phyloP scores from a whole-genome alignment of 2,888 invertebrate genomes.

The Monochamus alternatus region DNA sequence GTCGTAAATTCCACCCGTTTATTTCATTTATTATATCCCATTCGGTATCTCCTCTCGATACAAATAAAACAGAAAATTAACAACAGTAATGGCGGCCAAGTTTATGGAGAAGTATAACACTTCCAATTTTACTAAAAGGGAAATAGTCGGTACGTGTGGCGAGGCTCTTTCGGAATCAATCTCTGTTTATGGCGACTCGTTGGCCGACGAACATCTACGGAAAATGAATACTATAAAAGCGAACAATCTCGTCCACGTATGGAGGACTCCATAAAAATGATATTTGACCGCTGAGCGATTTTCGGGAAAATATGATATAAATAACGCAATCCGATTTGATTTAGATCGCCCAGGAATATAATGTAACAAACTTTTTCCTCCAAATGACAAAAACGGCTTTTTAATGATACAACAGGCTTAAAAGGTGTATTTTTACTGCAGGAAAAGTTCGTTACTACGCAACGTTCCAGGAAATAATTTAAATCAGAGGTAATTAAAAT shows the following conservation, averaged over 20 bases:
- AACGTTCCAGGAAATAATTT: too few relatives aligned
- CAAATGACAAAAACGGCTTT: too few relatives aligned
- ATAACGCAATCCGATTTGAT: too few relatives aligned
- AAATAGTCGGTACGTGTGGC: not conserved
- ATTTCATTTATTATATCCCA: too few relatives aligned
- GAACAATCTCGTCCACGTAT: not conserved
- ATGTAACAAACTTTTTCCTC: too few relatives aligned
- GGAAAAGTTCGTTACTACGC: too few relatives aligned
- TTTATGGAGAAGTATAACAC: not conserved
- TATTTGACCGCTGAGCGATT: not conserved
- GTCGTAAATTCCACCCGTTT: not conserved
- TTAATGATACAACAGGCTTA: too few relatives aligned
- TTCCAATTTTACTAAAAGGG: not conserved
- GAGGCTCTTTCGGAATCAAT: not conserved
- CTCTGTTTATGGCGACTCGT: not conserved
- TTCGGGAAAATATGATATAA: too few relatives aligned
- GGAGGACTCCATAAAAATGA: not conserved
- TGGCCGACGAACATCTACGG: not conserved
- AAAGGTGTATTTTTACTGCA: too few relatives aligned
- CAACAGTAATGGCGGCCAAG: not conserved
- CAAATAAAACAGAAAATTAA: not conserved
- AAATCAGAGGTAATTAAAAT: too few relatives aligned
- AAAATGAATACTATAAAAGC: not conserved
- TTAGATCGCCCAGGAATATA: too few relatives aligned
- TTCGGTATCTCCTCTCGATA: not conserved